Conservation (phyloP, 2,797 vertebrate species). For the Micrastur ruficollis region DNA sequence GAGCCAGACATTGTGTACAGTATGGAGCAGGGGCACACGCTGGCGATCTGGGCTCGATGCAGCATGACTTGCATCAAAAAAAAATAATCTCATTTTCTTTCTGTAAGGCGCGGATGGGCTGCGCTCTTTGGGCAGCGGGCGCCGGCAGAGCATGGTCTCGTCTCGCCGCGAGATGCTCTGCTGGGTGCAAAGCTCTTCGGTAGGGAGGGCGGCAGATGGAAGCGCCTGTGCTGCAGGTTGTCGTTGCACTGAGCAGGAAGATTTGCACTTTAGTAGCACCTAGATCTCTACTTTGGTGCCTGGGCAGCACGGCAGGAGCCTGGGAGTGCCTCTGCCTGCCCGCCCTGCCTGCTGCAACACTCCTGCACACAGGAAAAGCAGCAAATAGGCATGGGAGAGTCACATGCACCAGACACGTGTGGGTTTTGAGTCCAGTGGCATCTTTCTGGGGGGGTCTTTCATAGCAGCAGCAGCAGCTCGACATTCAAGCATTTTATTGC, state of each 20-base stretch:
- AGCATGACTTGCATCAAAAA: neutral
- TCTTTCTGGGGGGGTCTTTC: neutral
- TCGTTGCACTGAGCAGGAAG: neutral
- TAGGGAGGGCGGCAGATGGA: neutral
- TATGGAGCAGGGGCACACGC: accelerated
- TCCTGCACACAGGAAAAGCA: neutral
- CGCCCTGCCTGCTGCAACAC: neutral
- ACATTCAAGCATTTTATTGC: neutral
- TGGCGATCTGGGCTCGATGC: neutral
- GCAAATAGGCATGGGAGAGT: accelerated
- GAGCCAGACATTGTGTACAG: neutral
- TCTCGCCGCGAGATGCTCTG: neutral
- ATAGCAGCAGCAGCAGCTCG: neutral
- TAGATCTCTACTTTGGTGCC: neutral
- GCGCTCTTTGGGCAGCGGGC: accelerated
- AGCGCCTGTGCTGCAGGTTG: accelerated
- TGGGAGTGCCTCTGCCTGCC: neutral
- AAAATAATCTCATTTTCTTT: too few relatives aligned
- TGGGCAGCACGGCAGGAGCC: neutral
- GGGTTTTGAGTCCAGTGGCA: neutral
- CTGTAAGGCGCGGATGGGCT: accelerated
- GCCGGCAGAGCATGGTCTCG: accelerated
- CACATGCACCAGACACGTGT: accelerated
- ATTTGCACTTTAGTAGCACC: neutral
- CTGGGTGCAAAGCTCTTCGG: neutral